These are phyloP conservation scores for Gobiocypris rarus DNA, from an alignment of 2,113 vertebrate genomes.

Conservation along the genomic window DNA sequence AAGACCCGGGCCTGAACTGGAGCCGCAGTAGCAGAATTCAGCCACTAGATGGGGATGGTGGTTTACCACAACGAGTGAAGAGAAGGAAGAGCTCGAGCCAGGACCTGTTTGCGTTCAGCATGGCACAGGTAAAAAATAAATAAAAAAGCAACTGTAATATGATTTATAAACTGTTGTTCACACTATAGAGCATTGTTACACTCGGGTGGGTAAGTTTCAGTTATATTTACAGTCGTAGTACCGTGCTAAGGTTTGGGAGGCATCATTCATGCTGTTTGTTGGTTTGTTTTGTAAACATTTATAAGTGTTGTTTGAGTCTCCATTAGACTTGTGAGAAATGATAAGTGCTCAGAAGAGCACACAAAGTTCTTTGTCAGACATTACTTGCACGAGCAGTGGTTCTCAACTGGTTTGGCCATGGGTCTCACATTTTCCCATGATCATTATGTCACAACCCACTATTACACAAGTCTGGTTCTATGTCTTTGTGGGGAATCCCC, in stretches of 20 bases:
- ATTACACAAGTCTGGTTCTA: no score
- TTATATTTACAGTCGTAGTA: not conserved
- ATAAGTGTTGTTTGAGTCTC: not conserved
- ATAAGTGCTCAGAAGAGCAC: not conserved
- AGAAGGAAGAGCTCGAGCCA: not conserved
- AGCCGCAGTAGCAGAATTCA: not conserved
- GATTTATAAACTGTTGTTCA: not conserved
- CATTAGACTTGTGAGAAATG: not conserved
- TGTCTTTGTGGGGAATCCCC: no score
- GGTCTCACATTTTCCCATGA: no score
- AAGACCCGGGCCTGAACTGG: not conserved
- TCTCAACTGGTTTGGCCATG: no score
- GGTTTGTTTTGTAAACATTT: not conserved
- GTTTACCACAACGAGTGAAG: not conserved
- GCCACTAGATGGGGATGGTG: conserved; percentile 37
- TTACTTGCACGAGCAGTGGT: not conserved
- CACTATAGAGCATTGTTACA: not conserved
- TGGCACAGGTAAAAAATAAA: not conserved
- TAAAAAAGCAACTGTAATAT: not conserved
- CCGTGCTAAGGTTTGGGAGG: no score
- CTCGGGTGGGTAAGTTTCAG: not conserved
- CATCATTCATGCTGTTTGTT: not conserved
- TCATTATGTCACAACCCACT: no score
- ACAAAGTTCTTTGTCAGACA: not conserved
- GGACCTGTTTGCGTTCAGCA: not conserved